Conservation (phyloP, 2,888 invertebrate species). For the Xestia ashworthii region DNA sequence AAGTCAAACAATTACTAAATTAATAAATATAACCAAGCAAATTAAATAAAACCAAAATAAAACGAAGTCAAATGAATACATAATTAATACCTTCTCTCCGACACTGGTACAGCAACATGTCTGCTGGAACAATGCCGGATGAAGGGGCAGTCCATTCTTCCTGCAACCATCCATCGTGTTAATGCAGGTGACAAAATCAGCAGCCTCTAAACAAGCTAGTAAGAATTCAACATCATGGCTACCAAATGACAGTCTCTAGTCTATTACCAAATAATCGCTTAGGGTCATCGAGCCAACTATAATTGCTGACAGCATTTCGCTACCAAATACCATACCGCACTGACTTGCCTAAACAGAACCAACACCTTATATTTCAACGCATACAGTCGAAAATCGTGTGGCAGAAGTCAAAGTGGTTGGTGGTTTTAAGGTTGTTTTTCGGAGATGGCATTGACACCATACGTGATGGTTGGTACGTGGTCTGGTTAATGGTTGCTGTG, state of each 20-base stretch:
- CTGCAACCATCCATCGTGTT: too few species aligned
- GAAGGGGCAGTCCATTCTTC: too few species aligned
- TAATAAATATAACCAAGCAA: too few species aligned
- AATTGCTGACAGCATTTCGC: slow-evolving; percentile 72
- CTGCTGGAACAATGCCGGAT: too few species aligned
- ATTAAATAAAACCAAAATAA: too few species aligned
- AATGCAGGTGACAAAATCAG: background rate
- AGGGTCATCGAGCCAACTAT: slow-evolving; percentile 75
- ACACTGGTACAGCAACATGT: too few species aligned
- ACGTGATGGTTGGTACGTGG: slow-evolving; percentile 74
- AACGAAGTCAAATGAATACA: too few species aligned
- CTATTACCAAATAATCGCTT: slow-evolving; percentile 68
- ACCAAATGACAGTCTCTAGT: slow-evolving; percentile 57
- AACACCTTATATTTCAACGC: background rate
- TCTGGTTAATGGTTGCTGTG: slow-evolving; percentile 50
- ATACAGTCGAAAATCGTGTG: slow-evolving; percentile 58
- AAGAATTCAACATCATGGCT: slow-evolving; percentile 41
- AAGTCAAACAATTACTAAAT: too few species aligned
- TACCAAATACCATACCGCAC: slow-evolving; percentile 61
- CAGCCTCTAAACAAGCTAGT: background rate
- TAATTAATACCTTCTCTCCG: too few species aligned
- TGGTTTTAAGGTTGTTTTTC: slow-evolving; percentile 43
- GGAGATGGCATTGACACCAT: slow-evolving; percentile 78
- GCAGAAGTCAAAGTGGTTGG: background rate
- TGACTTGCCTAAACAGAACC: background rate